A percentile compares a stretch with the other conserved stretches of the same genome.
These are phyloP conservation scores for Musca domestica DNA, from an alignment of 1,140 invertebrate genomes.

Conservation along the genomic window DNA sequence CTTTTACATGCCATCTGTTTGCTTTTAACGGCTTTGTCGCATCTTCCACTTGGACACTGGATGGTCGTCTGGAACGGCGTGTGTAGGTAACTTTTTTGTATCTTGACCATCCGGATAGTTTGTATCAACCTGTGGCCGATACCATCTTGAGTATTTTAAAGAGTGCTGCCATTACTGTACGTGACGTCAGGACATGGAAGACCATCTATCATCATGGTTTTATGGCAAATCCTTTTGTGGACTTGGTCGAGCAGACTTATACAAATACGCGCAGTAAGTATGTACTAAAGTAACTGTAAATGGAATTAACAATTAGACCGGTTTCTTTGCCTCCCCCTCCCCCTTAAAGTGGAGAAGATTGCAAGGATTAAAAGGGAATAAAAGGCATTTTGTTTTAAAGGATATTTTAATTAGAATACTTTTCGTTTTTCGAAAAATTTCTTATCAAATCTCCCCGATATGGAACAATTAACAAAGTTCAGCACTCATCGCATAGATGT, in stretches of 20 bases:
- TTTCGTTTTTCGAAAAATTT: no score
- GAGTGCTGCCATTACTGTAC: slow-evolving; percentile 67
- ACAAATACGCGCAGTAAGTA: slow-evolving; percentile 77
- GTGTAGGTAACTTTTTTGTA: slow-evolving; percentile 72
- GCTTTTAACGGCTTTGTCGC: no score
- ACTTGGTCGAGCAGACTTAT: slow-evolving; percentile 75
- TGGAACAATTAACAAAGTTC: no score
- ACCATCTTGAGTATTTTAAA: slow-evolving; percentile 70
- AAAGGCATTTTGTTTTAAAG: no score
- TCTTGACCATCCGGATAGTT: slow-evolving; percentile 66
- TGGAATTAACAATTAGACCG: background rate
- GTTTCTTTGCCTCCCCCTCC: background rate
- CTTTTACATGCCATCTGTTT: no score
- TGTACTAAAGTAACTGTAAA: background rate
- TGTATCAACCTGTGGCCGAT: slow-evolving; percentile 69
- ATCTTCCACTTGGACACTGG: no score
- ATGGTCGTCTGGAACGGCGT: no score
- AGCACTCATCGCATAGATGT: no score
- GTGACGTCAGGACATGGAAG: slow-evolving; percentile 66
- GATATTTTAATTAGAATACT: no score
- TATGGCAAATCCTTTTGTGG: slow-evolving; percentile 73
- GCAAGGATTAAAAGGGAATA: slow-evolving; percentile 1
- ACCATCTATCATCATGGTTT: slow-evolving; percentile 77
- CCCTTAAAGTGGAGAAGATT: no score
- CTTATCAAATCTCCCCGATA: no score